Conservation (phyloP, 1,140 invertebrate genomes). For the Hyposmocoma kahamanoa region DNA sequence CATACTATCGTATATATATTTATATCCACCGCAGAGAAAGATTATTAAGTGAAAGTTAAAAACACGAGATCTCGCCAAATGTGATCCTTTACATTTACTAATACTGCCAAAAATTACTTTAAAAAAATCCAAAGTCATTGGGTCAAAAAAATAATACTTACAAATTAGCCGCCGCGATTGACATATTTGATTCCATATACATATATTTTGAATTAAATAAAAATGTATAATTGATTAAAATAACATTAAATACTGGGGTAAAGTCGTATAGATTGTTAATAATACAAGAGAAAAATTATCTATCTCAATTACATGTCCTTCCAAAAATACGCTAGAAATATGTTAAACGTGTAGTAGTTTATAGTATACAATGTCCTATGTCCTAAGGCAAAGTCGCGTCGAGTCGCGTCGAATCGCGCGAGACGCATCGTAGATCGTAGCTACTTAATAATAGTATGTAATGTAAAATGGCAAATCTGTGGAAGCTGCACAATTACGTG, state of each 20-base stretch:
- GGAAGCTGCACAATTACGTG: constrained; percentile 44
- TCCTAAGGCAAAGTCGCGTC: constrained; percentile 26
- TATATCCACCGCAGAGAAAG: constrained; percentile 60
- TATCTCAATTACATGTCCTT: constrained; percentile 30
- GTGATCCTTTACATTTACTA: constrained; percentile 34
- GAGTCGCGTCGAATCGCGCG: background rate
- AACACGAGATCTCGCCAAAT: constrained; percentile 55
- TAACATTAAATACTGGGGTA: constrained; percentile 49
- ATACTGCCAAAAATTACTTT: constrained; percentile 60
- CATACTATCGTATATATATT: constrained; percentile 64
- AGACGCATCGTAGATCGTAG: background rate
- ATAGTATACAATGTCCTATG: constrained; percentile 57
- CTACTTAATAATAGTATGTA: constrained; percentile 29
- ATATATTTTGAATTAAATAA: constrained; percentile 1
- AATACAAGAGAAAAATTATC: constrained; percentile 42
- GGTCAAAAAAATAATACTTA: constrained; percentile 29
- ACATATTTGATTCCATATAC: background rate
- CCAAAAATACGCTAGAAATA: constrained; percentile 47
- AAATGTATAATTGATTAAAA: constrained; percentile 9
- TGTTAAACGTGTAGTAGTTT: constrained; percentile 24
- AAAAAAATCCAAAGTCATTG: constrained; percentile 19
- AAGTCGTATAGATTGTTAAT: constrained; percentile 35
- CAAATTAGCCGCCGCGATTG: constrained; percentile 19
- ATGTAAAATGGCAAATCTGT: constrained; percentile 57
- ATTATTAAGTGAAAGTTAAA: constrained; percentile 44